Evolutionary conservation across 2,797 vertebrate species (phyloP).

Genomic region (Sebastes trivittatus): DNA sequence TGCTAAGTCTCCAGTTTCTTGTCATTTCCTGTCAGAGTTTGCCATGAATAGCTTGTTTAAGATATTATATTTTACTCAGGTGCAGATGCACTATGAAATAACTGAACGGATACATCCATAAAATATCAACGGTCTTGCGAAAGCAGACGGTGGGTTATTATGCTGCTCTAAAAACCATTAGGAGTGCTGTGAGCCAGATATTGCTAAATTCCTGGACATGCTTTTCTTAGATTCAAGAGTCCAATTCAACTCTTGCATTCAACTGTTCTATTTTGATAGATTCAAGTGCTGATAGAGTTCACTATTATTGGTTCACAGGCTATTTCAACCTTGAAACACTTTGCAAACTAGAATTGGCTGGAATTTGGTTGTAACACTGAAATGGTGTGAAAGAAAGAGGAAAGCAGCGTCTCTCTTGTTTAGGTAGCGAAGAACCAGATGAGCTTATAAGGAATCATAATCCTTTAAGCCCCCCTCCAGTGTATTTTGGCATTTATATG

Average conservation of each 20-base stretch:
- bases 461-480: no score
- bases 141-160: conserved; percentile 33
- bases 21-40: conserved; percentile 58
- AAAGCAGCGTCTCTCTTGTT: background rate
- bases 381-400: background rate
- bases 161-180: conserved; percentile 20
- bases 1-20: conserved; percentile 44
- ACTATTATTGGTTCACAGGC: background rate
- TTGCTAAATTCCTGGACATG: conserved; percentile 43
- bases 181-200: background rate
- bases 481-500: no score
- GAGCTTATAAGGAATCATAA: no score
- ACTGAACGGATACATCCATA: conserved; percentile 11
- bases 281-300: conserved; percentile 34
- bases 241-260: conserved; percentile 26
- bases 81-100: conserved; percentile 17
- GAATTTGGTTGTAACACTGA: background rate
- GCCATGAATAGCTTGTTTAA: conserved; percentile 42
- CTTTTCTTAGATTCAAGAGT: conserved; percentile 48
- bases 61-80: conserved; percentile 36
- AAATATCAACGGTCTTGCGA: conserved; percentile 1
- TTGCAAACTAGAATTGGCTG: background rate
- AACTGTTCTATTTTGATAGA: conserved; percentile 39
- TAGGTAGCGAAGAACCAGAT: background rate
- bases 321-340: conserved; percentile 21